Conservation (phyloP, 2,797 vertebrate genomes). For the Enteromius trimaculatus region DNA sequence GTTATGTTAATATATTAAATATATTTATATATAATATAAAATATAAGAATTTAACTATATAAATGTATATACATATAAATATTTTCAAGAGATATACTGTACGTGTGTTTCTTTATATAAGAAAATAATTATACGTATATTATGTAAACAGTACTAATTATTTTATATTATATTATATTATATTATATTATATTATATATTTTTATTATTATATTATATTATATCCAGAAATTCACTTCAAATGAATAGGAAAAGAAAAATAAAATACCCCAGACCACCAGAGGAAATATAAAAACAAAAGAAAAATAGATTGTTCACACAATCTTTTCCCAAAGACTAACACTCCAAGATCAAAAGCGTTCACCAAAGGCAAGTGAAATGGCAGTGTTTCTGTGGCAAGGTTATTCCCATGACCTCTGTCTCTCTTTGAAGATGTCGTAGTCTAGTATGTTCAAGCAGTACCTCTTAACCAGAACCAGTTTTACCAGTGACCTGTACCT, state of each 20-base stretch:
- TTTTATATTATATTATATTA: too few species aligned
- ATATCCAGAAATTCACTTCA: not conserved
- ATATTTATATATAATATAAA: too few species aligned
- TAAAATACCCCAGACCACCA: not conserved
- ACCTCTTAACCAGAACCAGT: conserved; percentile 69
- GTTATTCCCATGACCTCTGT: conserved; percentile 76
- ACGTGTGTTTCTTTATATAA: too few species aligned
- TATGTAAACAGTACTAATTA: too few species aligned
- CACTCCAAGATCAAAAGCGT: conserved; percentile 64
- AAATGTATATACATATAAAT: too few species aligned
- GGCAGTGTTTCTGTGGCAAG: conserved; percentile 40
- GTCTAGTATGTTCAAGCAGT: conserved; percentile 70
- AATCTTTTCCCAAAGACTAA: conserved; percentile 59
- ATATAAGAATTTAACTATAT: too few species aligned
- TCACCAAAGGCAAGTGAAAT: conserved; percentile 54
- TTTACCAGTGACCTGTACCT: conserved; percentile 65
- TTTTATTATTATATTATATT: not conserved
- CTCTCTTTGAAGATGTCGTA: conserved; percentile 54
- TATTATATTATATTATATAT: too few species aligned
- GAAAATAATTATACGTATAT: too few species aligned
- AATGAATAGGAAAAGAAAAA: not conserved
- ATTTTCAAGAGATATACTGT: too few species aligned
- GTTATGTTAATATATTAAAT: too few species aligned
- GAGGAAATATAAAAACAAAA: not conserved
- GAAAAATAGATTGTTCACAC: not conserved